These are phyloP conservation scores for Tetragonisca angustula DNA, from an alignment of 2,888 invertebrate genomes.

Conservation along the genomic window DNA sequence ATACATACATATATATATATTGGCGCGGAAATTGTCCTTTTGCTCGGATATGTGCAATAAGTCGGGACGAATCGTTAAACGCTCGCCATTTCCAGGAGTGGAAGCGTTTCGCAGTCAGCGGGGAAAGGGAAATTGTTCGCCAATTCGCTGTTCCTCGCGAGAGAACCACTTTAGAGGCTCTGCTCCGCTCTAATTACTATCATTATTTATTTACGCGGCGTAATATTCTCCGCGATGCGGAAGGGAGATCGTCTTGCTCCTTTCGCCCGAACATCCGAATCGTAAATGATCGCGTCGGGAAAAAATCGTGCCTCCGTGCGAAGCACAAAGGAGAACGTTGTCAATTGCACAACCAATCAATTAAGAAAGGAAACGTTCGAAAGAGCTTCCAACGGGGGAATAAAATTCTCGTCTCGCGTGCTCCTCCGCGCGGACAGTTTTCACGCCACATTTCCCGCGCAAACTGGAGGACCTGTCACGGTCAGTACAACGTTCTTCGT, in stretches of 20 bases:
- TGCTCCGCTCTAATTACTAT: constrained; percentile 39
- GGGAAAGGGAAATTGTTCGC: constrained; percentile 5
- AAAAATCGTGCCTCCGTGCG: not conserved
- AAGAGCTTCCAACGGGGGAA: not conserved
- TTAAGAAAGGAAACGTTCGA: not conserved
- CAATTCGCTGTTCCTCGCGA: too few relatives aligned
- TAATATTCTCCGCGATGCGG: constrained; percentile 30
- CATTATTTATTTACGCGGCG: constrained; percentile 24
- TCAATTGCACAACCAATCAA: not conserved
- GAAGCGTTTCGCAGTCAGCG: not conserved
- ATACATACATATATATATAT: too few relatives aligned
- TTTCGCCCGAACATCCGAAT: not conserved
- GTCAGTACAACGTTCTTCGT: constrained; percentile 22
- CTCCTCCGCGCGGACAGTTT: constrained; percentile 4
- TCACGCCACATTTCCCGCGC: constrained; percentile 25
- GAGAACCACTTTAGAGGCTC: not conserved
- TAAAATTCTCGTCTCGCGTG: not conserved
- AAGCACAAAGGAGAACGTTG: not conserved
- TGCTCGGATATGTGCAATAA: constrained; percentile 2
- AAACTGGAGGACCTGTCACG: constrained; percentile 18
- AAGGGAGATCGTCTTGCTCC: constrained; percentile 1
- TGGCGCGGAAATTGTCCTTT: constrained; percentile 1
- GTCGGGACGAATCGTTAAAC: constrained; percentile 7
- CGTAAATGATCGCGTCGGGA: not conserved
- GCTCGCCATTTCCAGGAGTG: not conserved